A percentile compares a stretch with the other conserved stretches of the same genome.
Conservation (phyloP, 2,113 vertebrate species). For the Colius striatus region DNA sequence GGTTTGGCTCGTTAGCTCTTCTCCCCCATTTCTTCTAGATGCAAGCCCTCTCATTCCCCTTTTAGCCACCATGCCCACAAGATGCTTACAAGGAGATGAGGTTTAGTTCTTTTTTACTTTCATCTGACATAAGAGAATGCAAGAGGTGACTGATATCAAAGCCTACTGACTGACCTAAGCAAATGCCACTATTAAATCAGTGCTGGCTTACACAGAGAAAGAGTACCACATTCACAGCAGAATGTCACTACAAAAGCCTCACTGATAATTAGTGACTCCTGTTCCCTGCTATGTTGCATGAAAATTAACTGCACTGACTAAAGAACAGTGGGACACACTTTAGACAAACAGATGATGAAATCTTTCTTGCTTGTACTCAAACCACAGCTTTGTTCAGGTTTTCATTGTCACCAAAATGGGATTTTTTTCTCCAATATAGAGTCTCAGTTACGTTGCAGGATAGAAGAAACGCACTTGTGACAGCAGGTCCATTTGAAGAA, state of each 20-base stretch:
- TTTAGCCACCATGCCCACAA: not conserved
- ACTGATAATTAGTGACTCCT: not conserved
- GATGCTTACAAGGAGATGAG: not conserved
- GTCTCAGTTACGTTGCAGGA: not conserved
- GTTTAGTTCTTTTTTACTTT: not conserved
- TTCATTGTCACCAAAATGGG: not conserved
- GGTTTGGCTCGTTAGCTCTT: not conserved
- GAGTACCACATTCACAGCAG: not conserved
- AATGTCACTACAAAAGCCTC: not conserved
- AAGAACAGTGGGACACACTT: not conserved
- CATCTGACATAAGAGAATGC: not conserved
- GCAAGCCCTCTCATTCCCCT: not conserved
- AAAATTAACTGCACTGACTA: not conserved
- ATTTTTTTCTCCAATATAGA: not conserved
- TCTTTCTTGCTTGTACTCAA: not conserved
- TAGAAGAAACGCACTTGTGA: slow-evolving; percentile 13
- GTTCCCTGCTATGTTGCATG: not conserved
- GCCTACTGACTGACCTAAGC: not conserved
- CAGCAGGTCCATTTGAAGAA: slow-evolving; percentile 34
- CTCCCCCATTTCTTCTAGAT: not conserved
- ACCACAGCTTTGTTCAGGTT: not conserved
- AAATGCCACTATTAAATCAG: not conserved
- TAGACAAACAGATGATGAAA: not conserved
- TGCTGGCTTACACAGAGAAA: not conserved
- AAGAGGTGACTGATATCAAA: not conserved